Base-by-base conservation (phyloP, 2,888 invertebrate genomes). In the Diplazon laetatorius region DNA sequence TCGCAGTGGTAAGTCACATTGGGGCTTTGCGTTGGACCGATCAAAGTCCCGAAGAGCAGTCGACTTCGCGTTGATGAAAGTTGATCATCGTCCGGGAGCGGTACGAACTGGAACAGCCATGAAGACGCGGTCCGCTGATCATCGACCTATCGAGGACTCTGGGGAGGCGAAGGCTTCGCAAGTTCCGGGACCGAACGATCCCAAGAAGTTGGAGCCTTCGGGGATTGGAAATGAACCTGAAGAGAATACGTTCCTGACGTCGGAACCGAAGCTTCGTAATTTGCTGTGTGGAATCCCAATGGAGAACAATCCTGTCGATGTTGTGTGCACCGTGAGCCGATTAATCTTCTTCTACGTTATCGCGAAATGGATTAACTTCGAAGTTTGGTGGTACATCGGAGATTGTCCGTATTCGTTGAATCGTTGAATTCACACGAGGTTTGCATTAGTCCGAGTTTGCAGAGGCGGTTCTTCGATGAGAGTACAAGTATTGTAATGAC, bases 351-450 rank as follows among this genome's bases (percentile, higher is more conserved):
- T 83, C 39, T 85, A 84, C 42, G 81, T 87, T 20, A 71, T 87
- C 35, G 16, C 88, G 66, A 85, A 86, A 78, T 88, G 89, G 87
- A 80, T 89, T 44, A 87, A 87, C 76, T 83, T 87, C 25, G 85
- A 88, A 42, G 78, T 87, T 30, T 87, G 86, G 85, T 81, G 82
- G 76, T 48, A 73, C 37, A 57, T 82, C 59, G 88, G 86, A 0
- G 84, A 71, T 59, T 84, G 82, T 6, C 69, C 82, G 3, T 82
- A 78, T 46, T 77, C 78, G 18, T 48, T 68, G 70, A 80, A 80
- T 75, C 57, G 44, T 48, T 73, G 42, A 70, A 65, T 44, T 16
- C 35, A n/a, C n/a, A n/a, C n/a, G n/a, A n/a, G 5, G 2, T 14
- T 8, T 35, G 30, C 30, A 16, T 55, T 14, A 10, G 8, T 30